Conservation (phyloP, 2,113 vertebrate species). For the Emydura subglobosa region DNA sequence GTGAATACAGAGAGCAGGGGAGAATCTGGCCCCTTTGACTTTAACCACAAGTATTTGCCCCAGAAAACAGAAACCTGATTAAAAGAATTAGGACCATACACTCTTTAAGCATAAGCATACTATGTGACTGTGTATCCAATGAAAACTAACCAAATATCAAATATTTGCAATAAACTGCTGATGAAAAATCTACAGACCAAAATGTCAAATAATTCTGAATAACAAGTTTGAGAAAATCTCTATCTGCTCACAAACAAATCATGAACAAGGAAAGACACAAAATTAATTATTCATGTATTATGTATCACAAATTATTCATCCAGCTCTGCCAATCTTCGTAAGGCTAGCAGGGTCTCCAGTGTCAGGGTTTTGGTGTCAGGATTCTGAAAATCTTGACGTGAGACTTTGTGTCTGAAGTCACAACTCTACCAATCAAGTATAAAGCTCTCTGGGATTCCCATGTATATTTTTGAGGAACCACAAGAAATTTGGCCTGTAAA, state of each 20-base stretch:
- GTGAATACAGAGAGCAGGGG: background rate
- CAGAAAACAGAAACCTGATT: background rate
- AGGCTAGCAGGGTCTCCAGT: background rate
- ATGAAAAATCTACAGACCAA: background rate
- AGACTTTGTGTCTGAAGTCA: background rate
- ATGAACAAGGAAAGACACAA: background rate
- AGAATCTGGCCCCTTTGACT: background rate
- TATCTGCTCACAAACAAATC: background rate
- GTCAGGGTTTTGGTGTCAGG: background rate
- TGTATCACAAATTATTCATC: background rate
- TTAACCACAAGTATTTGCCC: background rate
- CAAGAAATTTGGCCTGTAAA: accelerated
- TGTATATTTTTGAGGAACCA: background rate
- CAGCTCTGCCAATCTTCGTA: background rate
- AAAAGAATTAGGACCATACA: background rate
- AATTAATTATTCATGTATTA: background rate
- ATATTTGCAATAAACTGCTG: background rate
- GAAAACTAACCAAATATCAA: background rate
- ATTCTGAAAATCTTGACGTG: background rate
- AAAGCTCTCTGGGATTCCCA: background rate
- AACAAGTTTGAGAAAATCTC: background rate
- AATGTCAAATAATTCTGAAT: background rate
- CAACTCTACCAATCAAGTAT: background rate
- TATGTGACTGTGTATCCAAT: background rate
- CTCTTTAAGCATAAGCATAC: background rate